These are phyloP conservation scores for Tachysurus vachellii DNA, from an alignment of 2,113 vertebrate genomes.

Conservation along the genomic window DNA sequence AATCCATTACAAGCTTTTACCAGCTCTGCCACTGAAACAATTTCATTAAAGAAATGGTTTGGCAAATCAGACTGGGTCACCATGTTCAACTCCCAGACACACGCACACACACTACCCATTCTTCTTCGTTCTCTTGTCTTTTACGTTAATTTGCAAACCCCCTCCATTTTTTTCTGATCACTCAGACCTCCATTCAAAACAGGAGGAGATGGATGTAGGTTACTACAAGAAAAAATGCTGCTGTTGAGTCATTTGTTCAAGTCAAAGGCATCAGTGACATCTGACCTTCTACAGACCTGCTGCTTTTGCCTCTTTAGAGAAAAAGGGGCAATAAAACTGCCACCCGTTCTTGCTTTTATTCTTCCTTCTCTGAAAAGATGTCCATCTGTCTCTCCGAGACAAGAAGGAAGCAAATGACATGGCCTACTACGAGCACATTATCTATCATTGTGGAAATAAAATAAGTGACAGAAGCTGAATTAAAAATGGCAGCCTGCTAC, in stretches of 20 bases:
- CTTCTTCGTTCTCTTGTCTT: conserved; percentile 72
- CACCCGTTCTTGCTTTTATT: conserved; percentile 36
- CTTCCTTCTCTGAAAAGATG: conserved; percentile 50
- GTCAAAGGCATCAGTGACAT: conserved; percentile 54
- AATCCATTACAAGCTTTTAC: conserved; percentile 99
- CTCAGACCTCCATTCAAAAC: conserved; percentile 39
- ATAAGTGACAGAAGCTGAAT: conserved; percentile 36
- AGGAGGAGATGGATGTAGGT: conserved; percentile 45
- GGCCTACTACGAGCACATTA: conserved; percentile 24
- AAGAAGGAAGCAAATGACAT: conserved; percentile 34
- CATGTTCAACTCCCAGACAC: conserved; percentile 77
- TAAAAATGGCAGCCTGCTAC: conserved; percentile 28
- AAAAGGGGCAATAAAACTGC: conserved; percentile 49
- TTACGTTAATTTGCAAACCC: conserved; percentile 89
- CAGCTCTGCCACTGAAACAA: conserved; percentile 99
- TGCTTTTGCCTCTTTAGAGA: conserved; percentile 32
- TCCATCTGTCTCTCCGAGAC: conserved; percentile 40
- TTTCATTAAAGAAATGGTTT: conserved; percentile 99
- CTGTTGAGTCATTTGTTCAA: conserved; percentile 46
- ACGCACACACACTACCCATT: conserved; percentile 67
- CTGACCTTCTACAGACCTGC: conserved; percentile 43
- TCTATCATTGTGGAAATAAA: conserved; percentile 40
- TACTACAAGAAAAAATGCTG: conserved; percentile 53
- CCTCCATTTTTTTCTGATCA: background rate
- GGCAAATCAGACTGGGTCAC: conserved; percentile 98